Evolutionary conservation across 2,888 invertebrate species (phyloP), one percentile per base, ranked within the genome.

Genomic region (Caenorhabditis sp.): DNA sequence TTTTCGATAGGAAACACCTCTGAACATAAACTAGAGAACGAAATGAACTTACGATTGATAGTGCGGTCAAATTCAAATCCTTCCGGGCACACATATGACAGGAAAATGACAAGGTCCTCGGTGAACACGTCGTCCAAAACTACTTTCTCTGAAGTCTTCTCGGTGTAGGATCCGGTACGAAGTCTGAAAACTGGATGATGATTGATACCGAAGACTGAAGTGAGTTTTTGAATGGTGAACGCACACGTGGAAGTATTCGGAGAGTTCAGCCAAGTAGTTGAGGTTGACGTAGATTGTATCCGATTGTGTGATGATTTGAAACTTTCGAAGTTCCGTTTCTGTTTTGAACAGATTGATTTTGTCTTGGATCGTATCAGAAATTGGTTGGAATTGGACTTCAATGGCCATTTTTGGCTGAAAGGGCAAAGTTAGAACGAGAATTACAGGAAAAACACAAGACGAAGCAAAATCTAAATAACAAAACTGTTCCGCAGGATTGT

Each of bases 221-320:
- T n/a, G n/a, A n/a, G n/a, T n/a, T n/a, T n/a, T n/a, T n/a, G n/a
- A n/a, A n/a, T n/a, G 19, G 19, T 14, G n/a, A 41, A 63, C 76
- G 72, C 28, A 82, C 82, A 73, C 47, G 26, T 83, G 72, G 14
- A 83, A 83, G 28, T 79, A 83, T 54, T 83, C 83, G 24, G 83
- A 83, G 19, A 79, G 51, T 28, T 83, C 83, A n/a, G 83, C 83
- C 41, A 83, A 41, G 22, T 74, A 83, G 38, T 63, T 58, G 26
- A 83, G 49, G 22, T 83, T 83, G 4, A 83, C 74, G 44, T 51
- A 82, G 16, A 82, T 16, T 22, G 54, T 58, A 28, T 82, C 77
- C 5, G 82, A 74, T 54, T 56, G 69, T 26, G 83, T 83, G 49
- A 4, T 22, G 49, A 83, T 83, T 54, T 70, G 68, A 38, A 83